phyloP scores from a whole-genome alignment of 2,113 vertebrate genomes.

The Percina caprodes region DNA sequence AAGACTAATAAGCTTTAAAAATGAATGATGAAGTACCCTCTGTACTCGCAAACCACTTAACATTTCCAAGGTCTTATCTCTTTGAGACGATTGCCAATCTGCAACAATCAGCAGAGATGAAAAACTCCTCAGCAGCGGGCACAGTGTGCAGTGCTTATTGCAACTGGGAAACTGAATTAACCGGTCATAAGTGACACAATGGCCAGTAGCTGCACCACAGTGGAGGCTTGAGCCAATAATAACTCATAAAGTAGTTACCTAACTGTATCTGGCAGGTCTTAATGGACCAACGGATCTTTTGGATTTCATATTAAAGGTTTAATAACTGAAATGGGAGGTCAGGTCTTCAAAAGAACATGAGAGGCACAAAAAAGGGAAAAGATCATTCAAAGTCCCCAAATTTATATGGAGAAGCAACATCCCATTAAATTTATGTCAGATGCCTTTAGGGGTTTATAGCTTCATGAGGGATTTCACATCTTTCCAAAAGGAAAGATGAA shows the following conservation, averaged over 20 bases:
- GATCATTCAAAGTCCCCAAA: slow-evolving; percentile 21
- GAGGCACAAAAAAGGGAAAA: slow-evolving; percentile 18
- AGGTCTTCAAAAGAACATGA: slow-evolving; percentile 18
- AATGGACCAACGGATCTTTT: slow-evolving; percentile 35
- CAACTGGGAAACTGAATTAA: slow-evolving; percentile 62
- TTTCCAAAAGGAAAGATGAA: slow-evolving; percentile 17
- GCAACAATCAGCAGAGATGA: slow-evolving; percentile 71
- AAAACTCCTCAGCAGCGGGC: slow-evolving; percentile 51
- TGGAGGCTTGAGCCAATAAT: slow-evolving; percentile 32
- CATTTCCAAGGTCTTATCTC: slow-evolving; percentile 65
- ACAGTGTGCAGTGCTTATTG: slow-evolving; percentile 31
- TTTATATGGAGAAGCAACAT: slow-evolving; percentile 19
- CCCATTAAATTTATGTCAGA: slow-evolving; percentile 36
- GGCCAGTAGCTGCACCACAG: slow-evolving; percentile 29
- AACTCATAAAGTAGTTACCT: slow-evolving; percentile 36
- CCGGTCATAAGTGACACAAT: slow-evolving; percentile 33
- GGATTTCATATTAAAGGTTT: slow-evolving; percentile 55
- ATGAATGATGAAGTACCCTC: slow-evolving; percentile 53
- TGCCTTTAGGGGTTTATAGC: slow-evolving; percentile 23
- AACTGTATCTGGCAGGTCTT: slow-evolving; percentile 56
- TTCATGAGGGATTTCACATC: slow-evolving; percentile 27
- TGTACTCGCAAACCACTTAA: slow-evolving; percentile 45
- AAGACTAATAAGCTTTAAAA: slow-evolving; percentile 68
- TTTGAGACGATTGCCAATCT: slow-evolving; percentile 61
- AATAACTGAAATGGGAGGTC: slow-evolving; percentile 40